phyloP scores from a whole-genome alignment of 2,888 invertebrate genomes.

The Rugalucina vietnamica region DNA sequence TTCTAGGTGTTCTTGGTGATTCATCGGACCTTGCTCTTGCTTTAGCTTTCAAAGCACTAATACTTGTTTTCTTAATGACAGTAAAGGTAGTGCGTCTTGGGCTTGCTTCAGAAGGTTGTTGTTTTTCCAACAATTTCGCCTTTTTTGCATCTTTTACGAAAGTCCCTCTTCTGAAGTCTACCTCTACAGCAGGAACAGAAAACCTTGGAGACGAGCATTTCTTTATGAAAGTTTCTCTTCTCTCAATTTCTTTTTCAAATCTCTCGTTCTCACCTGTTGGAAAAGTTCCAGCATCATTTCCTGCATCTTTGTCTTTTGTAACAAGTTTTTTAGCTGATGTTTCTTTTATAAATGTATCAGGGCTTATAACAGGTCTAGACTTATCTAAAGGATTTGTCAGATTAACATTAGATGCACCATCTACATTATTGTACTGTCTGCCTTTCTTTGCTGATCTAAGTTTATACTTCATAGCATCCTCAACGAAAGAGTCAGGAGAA shows the following conservation, averaged over 20 bases:
- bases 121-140: slow-evolving; percentile 44
- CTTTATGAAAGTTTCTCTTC: slow-evolving; percentile 58
- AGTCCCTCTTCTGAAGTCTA: slow-evolving; percentile 40
- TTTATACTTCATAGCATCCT: slow-evolving; percentile 2
- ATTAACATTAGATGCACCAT: not conserved
- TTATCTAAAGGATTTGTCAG: slow-evolving; percentile 3
- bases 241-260: slow-evolving; percentile 38
- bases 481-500: slow-evolving; percentile 1
- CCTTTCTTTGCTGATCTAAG: not conserved
- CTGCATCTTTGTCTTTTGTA: not conserved
- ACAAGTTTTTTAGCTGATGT: slow-evolving; percentile 45
- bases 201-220: slow-evolving; percentile 31
- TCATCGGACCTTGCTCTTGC: not conserved
- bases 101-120: slow-evolving; percentile 61
- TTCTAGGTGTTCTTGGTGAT: not conserved
- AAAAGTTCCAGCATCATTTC: no score
- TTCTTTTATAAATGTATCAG: slow-evolving; percentile 72
- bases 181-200: slow-evolving; percentile 33
- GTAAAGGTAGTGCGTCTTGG: slow-evolving; percentile 73
- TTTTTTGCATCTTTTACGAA: slow-evolving; percentile 48
- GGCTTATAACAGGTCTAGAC: slow-evolving; percentile 60
- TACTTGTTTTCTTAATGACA: slow-evolving; percentile 46
- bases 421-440: not conserved
- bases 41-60: not conserved
- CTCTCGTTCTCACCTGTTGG: no score